Base-by-base conservation (phyloP, 2,797 vertebrate genomes). In the Uromys caudimaculatus region DNA sequence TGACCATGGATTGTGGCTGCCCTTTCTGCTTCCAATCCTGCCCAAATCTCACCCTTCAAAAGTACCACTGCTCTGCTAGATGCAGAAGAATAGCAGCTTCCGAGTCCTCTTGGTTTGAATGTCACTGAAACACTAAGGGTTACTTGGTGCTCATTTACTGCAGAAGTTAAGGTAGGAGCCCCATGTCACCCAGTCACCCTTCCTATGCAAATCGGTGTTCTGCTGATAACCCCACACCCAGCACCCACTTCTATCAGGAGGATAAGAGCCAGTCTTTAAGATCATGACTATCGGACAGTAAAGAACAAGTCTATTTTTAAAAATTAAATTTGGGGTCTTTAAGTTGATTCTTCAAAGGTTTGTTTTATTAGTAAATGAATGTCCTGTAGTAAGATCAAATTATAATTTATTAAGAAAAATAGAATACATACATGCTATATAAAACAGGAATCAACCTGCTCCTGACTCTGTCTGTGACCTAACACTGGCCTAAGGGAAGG, bases 311-410 rank as follows among this genome's bases (percentile, higher is more conserved):
- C 50, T 47, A 38, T 82, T 95, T 85, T 78, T 62, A 58, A 87
- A 90, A 73, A 54, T n/a, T 91, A 75, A 71, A 47, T 10, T 76
- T 60, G 56, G 41, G 44, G 41, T 85, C 41, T 78, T 58, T 50
- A 64, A 91, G n/a, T 56, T 85, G 38, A 87, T 83, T 76, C 44
- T 91, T 93, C 8, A 16, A 75, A 52, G 75, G 75, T 52, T 87
- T 24, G n/a, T 87, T 95, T 69, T 27, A 38, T 73, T 77, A 90
- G 77, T 78, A 94, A 89, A 38, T 21, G 32, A 86, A 83, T 54
- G 27, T 47, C 56, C 19, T 94, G 44, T 1, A 2, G 62, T 56
- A 79, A 92, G 38, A 52, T 71, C 73, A 41, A 95, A 73, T 58
- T 50, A 62, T 69, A n/a, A 92, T 90, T 85, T 24, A 8, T 27